Base-by-base conservation (phyloP, 2,113 vertebrate species). In the Crotalus horridus region DNA sequence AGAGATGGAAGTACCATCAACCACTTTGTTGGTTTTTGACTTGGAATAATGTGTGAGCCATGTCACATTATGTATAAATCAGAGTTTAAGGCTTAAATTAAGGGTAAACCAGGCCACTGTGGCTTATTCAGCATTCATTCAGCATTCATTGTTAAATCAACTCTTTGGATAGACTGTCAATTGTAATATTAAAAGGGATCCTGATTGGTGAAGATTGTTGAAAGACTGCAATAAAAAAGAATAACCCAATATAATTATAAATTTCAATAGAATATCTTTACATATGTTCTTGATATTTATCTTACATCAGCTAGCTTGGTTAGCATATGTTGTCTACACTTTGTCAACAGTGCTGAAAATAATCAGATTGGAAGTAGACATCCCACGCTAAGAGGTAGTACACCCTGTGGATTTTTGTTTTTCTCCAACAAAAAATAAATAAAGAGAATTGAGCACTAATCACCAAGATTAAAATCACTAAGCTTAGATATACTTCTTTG, bases 281-380 rank as follows among this genome's bases (percentile, higher is more conserved):
- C 85, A 89, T 94, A 94, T 95, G 91, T 91, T 17, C 21, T 94
- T 89, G 48, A 5, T 89, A 93, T 2, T 95, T 95, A 39, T 87
- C 89, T 90, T 87, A 0, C 91, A 81, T 94, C 89, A 93, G 15
- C 15, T 69, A 64, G 1, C 13, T 90, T 48, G 58, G 7, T 20
- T 90, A 48, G 58, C 43, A 64, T 64, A 64, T 69, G 26, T 51
- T 46, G 46, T 20, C 43, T 29, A 33, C 20, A 54, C 3, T n/a
- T 90, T 54, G 48, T 74, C 89, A 74, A 74, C 48, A 74, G 29
- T 53, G 26, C 15, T 81, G 90, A 81, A 54, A n/a, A 90, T 81
- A 39, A 90, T 81, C 64, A 39, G 55, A 24, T 39, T 69, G 7
- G 59, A 8, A 48, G 29, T 20, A 39, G 17, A 81, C 33, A 21